Evolutionary conservation across 2,797 vertebrate species (phyloP).

Genomic region (Anabas testudineus): DNA sequence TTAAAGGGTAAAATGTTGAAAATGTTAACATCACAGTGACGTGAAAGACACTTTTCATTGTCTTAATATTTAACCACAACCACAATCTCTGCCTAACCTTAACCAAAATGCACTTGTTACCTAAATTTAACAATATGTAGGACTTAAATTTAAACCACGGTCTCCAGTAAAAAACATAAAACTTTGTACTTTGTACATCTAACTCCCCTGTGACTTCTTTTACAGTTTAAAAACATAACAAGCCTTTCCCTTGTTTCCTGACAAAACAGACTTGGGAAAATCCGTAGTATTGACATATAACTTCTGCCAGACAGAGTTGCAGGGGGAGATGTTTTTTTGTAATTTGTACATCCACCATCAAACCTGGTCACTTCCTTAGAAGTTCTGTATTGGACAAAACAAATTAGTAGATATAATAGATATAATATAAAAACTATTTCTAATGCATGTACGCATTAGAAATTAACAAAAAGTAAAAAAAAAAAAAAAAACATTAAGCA

Average conservation of each 20-base stretch:
- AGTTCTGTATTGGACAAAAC: background rate
- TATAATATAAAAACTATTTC: background rate
- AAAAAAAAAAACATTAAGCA: constrained; percentile 3
- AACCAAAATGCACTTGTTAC: background rate
- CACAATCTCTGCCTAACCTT: background rate
- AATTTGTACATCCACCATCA: background rate
- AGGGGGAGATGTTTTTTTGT: background rate
- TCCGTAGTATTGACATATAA: background rate
- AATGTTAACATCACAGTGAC: background rate
- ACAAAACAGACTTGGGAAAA: background rate
- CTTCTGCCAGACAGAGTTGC: background rate
- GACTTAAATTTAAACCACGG: background rate
- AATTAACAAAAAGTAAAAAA: too few species aligned
- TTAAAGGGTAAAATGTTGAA: background rate
- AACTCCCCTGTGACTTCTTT: background rate
- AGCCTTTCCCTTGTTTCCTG: background rate
- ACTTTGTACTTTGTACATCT: background rate
- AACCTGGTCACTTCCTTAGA: background rate
- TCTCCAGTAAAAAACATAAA: background rate
- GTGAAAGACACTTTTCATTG: background rate
- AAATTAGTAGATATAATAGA: background rate
- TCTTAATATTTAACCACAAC: background rate
- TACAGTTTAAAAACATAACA: background rate
- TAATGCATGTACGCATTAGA: background rate
- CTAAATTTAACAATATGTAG: background rate